Evolutionary conservation across 2,888 invertebrate species (phyloP).

Genomic region (Caenorhabditis sp.): DNA sequence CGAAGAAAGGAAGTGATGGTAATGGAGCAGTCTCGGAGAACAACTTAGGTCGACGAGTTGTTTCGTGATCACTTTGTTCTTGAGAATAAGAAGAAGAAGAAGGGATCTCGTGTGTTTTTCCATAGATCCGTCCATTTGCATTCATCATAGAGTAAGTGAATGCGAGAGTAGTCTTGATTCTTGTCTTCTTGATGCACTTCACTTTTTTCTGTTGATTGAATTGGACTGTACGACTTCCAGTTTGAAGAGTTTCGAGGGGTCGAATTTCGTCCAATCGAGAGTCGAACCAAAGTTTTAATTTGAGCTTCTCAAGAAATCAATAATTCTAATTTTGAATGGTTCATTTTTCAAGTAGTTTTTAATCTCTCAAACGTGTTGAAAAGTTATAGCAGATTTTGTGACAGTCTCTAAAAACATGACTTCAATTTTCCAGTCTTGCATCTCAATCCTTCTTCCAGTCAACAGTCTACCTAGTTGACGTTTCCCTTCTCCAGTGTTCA

Average conservation of each 20-base stretch:
- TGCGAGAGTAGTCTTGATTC: neutral
- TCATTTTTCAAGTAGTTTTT: too few species aligned
- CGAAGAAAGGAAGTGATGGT: conserved; percentile 33
- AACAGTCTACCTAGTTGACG: neutral
- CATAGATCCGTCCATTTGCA: conserved; percentile 24
- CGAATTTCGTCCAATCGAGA: too few species aligned
- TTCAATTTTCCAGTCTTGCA: too few species aligned
- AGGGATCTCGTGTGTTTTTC: conserved; percentile 13
- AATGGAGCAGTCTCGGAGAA: conserved; percentile 6
- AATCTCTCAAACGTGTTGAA: too few species aligned
- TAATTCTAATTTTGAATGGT: too few species aligned
- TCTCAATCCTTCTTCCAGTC: too few species aligned
- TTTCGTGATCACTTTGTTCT: conserved; percentile 39
- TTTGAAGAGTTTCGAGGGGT: too few species aligned
- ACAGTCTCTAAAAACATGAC: too few species aligned
- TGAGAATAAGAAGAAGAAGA: neutral
- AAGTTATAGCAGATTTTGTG: too few species aligned
- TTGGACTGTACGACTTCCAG: neutral
- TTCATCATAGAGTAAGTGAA: conserved; percentile 14
- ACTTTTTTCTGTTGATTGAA: conserved; percentile 1
- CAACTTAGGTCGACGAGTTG: conserved; percentile 8
- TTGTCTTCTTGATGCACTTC: conserved; percentile 9
- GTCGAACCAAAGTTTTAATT: too few species aligned
- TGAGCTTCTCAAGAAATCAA: too few species aligned
- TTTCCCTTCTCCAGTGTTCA: conserved; percentile 2